phyloP scores from a whole-genome alignment of 2,888 invertebrate genomes.

The Dryobota labecula region DNA sequence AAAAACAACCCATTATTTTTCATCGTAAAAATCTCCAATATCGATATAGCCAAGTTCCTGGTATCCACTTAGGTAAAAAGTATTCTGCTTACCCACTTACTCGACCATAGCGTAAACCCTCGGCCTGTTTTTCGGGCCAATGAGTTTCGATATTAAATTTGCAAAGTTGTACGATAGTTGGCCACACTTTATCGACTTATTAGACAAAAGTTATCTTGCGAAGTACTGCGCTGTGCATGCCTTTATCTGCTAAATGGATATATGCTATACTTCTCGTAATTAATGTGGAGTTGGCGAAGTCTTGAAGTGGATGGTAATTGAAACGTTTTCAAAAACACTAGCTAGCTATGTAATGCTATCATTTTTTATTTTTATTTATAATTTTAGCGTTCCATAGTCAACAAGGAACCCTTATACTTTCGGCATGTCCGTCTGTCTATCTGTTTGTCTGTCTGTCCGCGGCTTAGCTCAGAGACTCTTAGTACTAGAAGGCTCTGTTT shows the following conservation, averaged over 20 bases:
- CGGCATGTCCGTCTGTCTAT: no score
- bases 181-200: conserved; percentile 70
- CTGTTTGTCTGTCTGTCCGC: no score
- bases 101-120: conserved; percentile 55
- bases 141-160: conserved; percentile 74
- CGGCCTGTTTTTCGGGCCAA: conserved; percentile 72
- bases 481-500: no score
- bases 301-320: background rate
- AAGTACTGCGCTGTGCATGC: conserved; percentile 50
- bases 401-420: no score
- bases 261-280: conserved; percentile 48
- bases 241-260: conserved; percentile 57
- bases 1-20: conserved; percentile 9
- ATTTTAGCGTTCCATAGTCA: no score
- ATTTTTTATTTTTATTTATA: no score
- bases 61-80: conserved; percentile 53
- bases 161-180: conserved; percentile 70
- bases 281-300: conserved; percentile 19
- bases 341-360: background rate
- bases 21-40: conserved; percentile 19
- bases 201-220: conserved; percentile 68
- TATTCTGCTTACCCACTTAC: conserved; percentile 58
- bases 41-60: conserved; percentile 34
- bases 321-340: background rate
- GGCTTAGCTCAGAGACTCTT: no score